Percentiles rank a stretch among this genome's conserved stretches.
phyloP scores from a whole-genome alignment of 2,113 vertebrate species.

The Poeciliopsis retropinna region DNA sequence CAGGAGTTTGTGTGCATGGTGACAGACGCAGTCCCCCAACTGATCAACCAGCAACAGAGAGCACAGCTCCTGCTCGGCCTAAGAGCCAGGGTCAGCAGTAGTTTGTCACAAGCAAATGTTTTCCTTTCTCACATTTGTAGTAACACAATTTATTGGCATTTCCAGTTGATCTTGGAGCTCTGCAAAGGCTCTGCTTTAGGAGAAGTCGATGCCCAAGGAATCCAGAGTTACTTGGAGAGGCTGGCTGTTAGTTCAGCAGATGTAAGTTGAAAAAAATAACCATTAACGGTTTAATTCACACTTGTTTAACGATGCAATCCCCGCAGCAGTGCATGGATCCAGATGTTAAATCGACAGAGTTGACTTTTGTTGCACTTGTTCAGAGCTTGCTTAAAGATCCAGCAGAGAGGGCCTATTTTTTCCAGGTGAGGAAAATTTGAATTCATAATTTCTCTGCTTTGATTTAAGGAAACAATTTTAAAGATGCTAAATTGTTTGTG shows the following conservation, averaged over 20 bases:
- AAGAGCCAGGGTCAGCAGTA: slow-evolving; percentile 79
- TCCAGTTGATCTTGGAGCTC: slow-evolving; percentile 76
- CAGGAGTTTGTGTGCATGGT: slow-evolving; percentile 79
- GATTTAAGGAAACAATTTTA: not conserved
- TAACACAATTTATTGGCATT: slow-evolving; percentile 1
- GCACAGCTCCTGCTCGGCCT: slow-evolving; percentile 83
- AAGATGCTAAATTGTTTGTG: not conserved
- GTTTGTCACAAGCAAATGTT: not conserved
- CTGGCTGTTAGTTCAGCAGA: slow-evolving; percentile 50
- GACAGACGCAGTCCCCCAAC: slow-evolving; percentile 74
- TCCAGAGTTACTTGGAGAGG: slow-evolving; percentile 67
- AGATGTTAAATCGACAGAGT: slow-evolving; percentile 69
- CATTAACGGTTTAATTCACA: not conserved
- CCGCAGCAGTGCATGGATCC: slow-evolving; percentile 54
- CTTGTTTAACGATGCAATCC: not conserved
- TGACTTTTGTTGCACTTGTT: slow-evolving; percentile 73
- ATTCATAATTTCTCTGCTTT: not conserved
- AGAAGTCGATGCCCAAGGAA: slow-evolving; percentile 44
- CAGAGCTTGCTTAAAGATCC: slow-evolving; percentile 78
- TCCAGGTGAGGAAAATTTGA: slow-evolving; percentile 66
- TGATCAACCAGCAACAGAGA: slow-evolving; percentile 81
- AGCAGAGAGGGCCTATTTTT: slow-evolving; percentile 75
- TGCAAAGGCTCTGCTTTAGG: slow-evolving; percentile 62
- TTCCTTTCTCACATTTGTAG: not conserved
- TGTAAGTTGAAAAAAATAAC: slow-evolving; percentile 38